phyloP scores from a whole-genome alignment of 2,113 vertebrate species.

The Odontesthes bonariensis region DNA sequence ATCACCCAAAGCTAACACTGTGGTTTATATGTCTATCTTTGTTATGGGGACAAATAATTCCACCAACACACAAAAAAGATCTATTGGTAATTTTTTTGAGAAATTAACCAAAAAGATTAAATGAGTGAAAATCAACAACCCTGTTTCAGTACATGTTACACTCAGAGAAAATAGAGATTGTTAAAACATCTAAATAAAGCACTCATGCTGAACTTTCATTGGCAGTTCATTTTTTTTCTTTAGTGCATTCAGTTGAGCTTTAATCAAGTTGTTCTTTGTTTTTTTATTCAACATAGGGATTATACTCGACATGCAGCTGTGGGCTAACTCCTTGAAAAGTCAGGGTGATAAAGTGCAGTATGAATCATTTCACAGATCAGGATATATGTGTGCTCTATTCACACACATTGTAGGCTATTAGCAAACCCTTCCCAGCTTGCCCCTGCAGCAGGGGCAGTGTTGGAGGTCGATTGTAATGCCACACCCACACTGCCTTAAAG shows the following conservation, averaged over 20 bases:
- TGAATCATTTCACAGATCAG: constrained; percentile 10
- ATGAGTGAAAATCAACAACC: no score
- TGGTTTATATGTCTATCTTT: no score
- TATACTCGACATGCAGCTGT: background rate
- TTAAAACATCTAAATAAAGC: no score
- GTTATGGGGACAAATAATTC: no score
- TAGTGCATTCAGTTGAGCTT: background rate
- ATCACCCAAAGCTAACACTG: no score
- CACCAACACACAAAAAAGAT: no score
- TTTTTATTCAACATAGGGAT: background rate
- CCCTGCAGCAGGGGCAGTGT: constrained; percentile 28
- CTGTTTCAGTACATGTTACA: no score
- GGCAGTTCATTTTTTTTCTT: background rate
- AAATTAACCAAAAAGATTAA: no score
- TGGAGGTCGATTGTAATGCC: constrained; percentile 30
- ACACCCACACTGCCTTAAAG: constrained; percentile 40
- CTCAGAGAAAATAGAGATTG: no score
- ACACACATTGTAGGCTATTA: constrained; percentile 25
- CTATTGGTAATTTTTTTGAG: no score
- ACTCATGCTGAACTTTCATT: background rate
- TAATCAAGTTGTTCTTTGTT: background rate
- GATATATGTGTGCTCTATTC: constrained; percentile 2
- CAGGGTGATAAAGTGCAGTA: constrained; percentile 14
- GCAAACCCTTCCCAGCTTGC: background rate
- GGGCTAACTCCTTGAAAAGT: constrained; percentile 9